Evolutionary conservation across 1,140 invertebrate genomes (phyloP).

Genomic region (Philopotamus ludificatus): DNA sequence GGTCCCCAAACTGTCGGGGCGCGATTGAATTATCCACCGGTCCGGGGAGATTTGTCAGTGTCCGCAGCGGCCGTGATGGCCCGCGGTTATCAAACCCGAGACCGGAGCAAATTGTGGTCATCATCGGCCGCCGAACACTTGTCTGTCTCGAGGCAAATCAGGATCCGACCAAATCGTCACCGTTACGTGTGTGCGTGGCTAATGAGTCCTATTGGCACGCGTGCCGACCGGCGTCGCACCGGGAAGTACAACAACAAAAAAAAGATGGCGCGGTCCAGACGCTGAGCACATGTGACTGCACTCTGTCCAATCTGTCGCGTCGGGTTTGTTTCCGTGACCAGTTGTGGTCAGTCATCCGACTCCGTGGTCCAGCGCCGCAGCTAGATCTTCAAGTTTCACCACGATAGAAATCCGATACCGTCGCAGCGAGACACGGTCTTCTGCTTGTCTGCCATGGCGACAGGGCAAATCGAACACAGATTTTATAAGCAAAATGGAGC

Average conservation of each 20-base stretch:
- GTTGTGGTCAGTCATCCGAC: constrained; percentile 4
- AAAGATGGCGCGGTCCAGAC: too few species aligned
- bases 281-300: not conserved
- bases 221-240: too few species aligned
- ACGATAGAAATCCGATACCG: constrained; percentile 11
- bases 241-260: not conserved
- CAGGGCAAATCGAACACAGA: too few species aligned
- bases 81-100: not conserved
- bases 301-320: constrained; percentile 3
- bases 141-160: not conserved
- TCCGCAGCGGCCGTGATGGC: constrained; percentile 1
- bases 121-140: not conserved
- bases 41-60: not conserved
- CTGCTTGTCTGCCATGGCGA: too few species aligned
- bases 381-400: constrained; percentile 8
- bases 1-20: too few species aligned
- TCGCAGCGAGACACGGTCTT: too few species aligned
- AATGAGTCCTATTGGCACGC: too few species aligned
- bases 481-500: too few species aligned
- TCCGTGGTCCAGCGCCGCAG: not conserved
- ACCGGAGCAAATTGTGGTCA: constrained; percentile 5
- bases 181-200: too few species aligned
- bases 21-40: constrained; percentile 2
- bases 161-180: not conserved
- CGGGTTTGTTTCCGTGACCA: not conserved